These are phyloP conservation scores for Amblyjoppa fuscipennis DNA, from an alignment of 2,888 invertebrate species.

Conservation along the genomic window DNA sequence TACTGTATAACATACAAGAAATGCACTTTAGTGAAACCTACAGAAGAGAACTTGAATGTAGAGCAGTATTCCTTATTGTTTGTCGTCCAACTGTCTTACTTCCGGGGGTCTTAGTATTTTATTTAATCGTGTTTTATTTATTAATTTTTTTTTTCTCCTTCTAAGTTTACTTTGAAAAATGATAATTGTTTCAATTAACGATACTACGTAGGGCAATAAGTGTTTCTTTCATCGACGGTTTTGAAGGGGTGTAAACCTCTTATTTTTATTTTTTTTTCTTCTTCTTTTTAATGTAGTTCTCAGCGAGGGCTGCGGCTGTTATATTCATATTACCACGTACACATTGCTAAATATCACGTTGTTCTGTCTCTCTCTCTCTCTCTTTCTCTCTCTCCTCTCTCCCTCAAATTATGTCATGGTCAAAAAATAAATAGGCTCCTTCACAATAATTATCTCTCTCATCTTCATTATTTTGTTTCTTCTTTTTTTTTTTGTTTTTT, in stretches of 20 bases:
- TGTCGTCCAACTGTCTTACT: constrained; percentile 62
- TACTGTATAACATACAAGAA: constrained; percentile 96
- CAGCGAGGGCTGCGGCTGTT: constrained; percentile 75
- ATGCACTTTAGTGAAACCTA: constrained; percentile 96
- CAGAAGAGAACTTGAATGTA: constrained; percentile 90
- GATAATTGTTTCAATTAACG: constrained; percentile 65
- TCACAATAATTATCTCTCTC: constrained; percentile 73
- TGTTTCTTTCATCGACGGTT: constrained; percentile 65
- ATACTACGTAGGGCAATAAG: constrained; percentile 68
- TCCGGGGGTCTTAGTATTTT: constrained; percentile 62
- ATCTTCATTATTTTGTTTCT: constrained; percentile 49
- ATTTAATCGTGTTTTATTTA: constrained; percentile 61
- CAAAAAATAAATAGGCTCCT: constrained; percentile 82
- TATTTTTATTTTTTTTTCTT: constrained; percentile 55
- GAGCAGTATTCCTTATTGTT: constrained; percentile 80
- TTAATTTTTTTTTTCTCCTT: constrained; percentile 72
- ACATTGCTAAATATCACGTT: constrained; percentile 78
- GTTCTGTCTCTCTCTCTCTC: constrained; percentile 70
- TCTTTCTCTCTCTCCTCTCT: constrained; percentile 69
- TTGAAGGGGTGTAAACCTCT: constrained; percentile 65
- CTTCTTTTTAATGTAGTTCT: constrained; percentile 67
- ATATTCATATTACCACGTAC: constrained; percentile 76
- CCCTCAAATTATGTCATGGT: constrained; percentile 78
- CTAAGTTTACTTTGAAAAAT: constrained; percentile 61
- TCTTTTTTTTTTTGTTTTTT: background rate